These are phyloP conservation scores for Synergus laeviventris DNA, from an alignment of 2,888 invertebrate genomes.

Conservation along the genomic window DNA sequence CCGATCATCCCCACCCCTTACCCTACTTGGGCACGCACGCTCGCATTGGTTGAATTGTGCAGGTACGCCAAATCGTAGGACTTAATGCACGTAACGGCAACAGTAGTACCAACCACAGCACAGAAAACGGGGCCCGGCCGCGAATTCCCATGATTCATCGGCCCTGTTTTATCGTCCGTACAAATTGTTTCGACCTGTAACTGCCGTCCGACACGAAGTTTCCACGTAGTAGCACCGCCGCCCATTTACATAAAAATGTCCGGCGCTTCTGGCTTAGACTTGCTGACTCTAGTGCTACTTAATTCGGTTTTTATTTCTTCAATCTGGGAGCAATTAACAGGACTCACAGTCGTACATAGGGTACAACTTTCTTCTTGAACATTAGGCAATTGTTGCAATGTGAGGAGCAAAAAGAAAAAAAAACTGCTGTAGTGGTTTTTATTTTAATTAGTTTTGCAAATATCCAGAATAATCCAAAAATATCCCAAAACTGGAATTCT, in stretches of 20 bases:
- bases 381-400: too few relatives aligned
- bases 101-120: constrained; percentile 22
- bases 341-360: too few relatives aligned
- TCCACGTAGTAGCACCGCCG: constrained; percentile 41
- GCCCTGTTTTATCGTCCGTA: constrained; percentile 59
- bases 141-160: constrained; percentile 61
- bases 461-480: too few relatives aligned
- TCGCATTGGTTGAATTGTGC: constrained; percentile 14
- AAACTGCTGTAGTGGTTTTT: too few relatives aligned
- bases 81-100: constrained; percentile 33
- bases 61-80: constrained; percentile 26
- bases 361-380: too few relatives aligned
- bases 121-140: constrained; percentile 2
- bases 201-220: constrained; percentile 55
- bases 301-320: background rate
- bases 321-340: too few relatives aligned
- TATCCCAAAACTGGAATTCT: too few relatives aligned
- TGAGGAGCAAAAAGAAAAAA: too few relatives aligned
- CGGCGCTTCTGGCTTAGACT: background rate
- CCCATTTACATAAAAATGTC: constrained; percentile 33
- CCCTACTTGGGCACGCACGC: background rate
- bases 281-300: background rate
- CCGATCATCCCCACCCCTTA: background rate
- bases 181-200: constrained; percentile 63
- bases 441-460: too few relatives aligned